Evolutionary conservation across 2,113 vertebrate genomes (phyloP).

Genomic region (Ploceus nigricollis): DNA sequence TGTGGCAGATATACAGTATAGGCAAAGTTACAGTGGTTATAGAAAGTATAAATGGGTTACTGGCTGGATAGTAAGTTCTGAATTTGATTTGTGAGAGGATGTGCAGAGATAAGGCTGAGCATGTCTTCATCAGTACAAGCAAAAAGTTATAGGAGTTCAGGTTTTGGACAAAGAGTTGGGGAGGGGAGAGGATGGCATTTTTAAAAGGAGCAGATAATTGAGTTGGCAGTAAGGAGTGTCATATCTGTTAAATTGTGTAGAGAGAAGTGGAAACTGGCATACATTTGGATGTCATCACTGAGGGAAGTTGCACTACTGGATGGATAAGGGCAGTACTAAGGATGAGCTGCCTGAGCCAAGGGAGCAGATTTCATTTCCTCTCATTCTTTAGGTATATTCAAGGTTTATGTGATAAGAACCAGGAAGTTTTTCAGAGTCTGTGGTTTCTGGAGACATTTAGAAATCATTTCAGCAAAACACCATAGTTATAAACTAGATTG

Average conservation of each 20-base stretch:
- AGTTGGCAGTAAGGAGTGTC: background rate
- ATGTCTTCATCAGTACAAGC: background rate
- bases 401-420: background rate
- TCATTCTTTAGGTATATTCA: background rate
- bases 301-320: background rate
- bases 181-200: background rate
- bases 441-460: background rate
- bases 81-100: background rate
- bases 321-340: background rate
- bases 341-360: background rate
- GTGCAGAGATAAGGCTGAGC: background rate
- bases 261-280: background rate
- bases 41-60: background rate
- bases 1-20: background rate
- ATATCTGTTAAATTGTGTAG: background rate
- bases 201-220: background rate
- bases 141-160: background rate
- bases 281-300: background rate
- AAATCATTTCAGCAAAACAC: background rate
- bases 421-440: background rate
- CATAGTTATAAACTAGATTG: background rate
- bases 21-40: background rate
- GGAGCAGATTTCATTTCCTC: conserved; percentile 1
- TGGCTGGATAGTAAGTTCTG: background rate
- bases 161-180: background rate